phyloP scores from a whole-genome alignment of 2,113 vertebrate genomes.

The Struthidea cinerea region DNA sequence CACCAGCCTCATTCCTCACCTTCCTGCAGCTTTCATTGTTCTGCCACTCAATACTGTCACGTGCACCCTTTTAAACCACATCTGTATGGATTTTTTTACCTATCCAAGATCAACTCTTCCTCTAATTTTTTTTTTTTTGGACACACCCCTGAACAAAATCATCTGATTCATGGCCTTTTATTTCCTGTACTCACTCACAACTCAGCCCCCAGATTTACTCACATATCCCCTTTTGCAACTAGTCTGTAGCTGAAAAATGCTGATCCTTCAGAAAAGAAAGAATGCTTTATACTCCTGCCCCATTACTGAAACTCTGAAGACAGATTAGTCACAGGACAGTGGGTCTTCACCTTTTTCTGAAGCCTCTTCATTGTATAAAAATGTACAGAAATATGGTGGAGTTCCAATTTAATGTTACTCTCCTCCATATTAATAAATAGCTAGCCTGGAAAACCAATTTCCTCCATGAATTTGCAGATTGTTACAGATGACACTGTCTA shows the following conservation, averaged over 20 bases:
- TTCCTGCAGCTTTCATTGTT: not conserved
- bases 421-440: not conserved
- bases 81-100: not conserved
- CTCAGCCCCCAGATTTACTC: not conserved
- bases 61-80: not conserved
- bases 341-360: not conserved
- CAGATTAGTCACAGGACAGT: not conserved
- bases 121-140: not conserved
- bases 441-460: constrained; percentile 19
- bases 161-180: not conserved
- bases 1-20: not conserved
- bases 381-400: not conserved
- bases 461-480: constrained; percentile 10
- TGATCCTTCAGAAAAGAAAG: not conserved
- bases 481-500: constrained; percentile 13
- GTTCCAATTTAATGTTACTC: not conserved
- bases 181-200: not conserved
- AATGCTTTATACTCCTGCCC: not conserved
- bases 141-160: not conserved
- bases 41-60: not conserved
- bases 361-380: not conserved
- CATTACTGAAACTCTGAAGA: not conserved
- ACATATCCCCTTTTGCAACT: not conserved
- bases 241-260: not conserved
- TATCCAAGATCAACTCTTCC: not conserved